Evolutionary conservation across 2,113 vertebrate genomes (phyloP), one percentile per base, ranked within the genome.

Genomic region (Tachysurus fulvidraco): DNA sequence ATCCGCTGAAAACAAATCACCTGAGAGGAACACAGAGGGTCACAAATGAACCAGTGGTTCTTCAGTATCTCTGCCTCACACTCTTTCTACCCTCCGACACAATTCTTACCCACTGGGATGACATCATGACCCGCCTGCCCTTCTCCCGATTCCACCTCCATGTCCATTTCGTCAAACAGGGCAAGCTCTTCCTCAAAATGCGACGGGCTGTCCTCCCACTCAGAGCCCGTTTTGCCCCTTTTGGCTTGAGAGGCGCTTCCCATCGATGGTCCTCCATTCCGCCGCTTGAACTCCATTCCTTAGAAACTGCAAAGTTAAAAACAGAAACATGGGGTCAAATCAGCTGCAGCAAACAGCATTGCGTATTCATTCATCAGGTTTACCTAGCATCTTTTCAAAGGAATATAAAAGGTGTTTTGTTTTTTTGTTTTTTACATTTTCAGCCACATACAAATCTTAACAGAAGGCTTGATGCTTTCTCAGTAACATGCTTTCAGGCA

Each of bases 101-200:
- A 25, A 36, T 50, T 83, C 86, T 64, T 88, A 97, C 96, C 95
- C 41, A 96, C 92, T 4, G 96, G 95, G 82, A 96, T 94, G 41
- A 93, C 93, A 67, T 96, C 94, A 59, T 95, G 93, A 7, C 92
- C 92, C 0, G 92, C 91, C 91, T 97, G 95, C 5, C 95, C 94
- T 86, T 97, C 96, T 86, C 88, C 92, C 6, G 94, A 94, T 86
- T 95, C 96, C 62, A 91, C 82, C 71, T 95, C 94, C 91, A 94
- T 93, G 11, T 97, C 97, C 54, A 93, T 85, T n/a, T 97, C 97
- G 4, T 98, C 96, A 86, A 97, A 92, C 90, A 95, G 93, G 0
- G 95, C 95, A 76, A 97, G 90, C 65, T 96, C 96, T 89, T 97
- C 97, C 86, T 98, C 97, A 77, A 97, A 96, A 74, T 94, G 93